Evolutionary conservation across 30 jellyfish, hydroid and myxozoan genomes (phyloP).

Genomic region (Pseudorhiza aurosa): DNA sequence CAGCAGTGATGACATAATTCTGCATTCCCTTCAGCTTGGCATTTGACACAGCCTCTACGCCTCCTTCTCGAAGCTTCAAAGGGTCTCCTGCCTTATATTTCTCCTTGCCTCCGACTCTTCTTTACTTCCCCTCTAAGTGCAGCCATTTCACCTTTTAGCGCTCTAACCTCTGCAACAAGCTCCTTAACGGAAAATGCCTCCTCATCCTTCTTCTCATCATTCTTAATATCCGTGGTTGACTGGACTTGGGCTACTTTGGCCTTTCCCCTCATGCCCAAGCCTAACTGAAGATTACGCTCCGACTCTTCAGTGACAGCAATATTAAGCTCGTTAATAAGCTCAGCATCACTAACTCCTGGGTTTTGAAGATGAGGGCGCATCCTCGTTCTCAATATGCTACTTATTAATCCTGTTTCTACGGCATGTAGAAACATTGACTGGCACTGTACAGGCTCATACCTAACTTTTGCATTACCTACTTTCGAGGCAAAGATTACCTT

Average conservation of each 20-base stretch:
- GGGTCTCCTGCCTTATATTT: not conserved
- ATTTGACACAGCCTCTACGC: not conserved
- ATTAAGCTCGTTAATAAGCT: slow-evolving; percentile 36
- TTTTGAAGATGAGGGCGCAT: slow-evolving; percentile 23
- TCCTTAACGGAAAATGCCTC: slow-evolving; percentile 8
- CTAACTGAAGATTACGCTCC: slow-evolving; percentile 16
- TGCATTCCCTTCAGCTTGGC: not conserved
- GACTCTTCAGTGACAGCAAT: slow-evolving; percentile 30
- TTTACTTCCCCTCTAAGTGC: slow-evolving; percentile 11
- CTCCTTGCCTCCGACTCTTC: not conserved
- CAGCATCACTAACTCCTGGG: slow-evolving; percentile 39
- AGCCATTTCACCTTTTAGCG: slow-evolving; percentile 16
- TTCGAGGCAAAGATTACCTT: slow-evolving; percentile 18
- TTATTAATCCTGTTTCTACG: slow-evolving; percentile 19
- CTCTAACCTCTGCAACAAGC: slow-evolving; percentile 13
- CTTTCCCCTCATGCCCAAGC: slow-evolving; percentile 14
- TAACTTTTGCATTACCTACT: slow-evolving; percentile 8
- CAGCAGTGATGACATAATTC: not conserved
- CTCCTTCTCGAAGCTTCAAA: not conserved
- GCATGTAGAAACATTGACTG: slow-evolving; percentile 39
- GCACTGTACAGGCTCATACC: slow-evolving; percentile 26
- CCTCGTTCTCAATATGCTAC: slow-evolving; percentile 10
- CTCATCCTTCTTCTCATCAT: no score
- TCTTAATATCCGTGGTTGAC: slow-evolving; percentile 2
- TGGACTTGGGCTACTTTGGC: not conserved